These are phyloP conservation scores for Tapirus terrestris DNA, from an alignment of 2,113 vertebrate species.

Conservation along the genomic window DNA sequence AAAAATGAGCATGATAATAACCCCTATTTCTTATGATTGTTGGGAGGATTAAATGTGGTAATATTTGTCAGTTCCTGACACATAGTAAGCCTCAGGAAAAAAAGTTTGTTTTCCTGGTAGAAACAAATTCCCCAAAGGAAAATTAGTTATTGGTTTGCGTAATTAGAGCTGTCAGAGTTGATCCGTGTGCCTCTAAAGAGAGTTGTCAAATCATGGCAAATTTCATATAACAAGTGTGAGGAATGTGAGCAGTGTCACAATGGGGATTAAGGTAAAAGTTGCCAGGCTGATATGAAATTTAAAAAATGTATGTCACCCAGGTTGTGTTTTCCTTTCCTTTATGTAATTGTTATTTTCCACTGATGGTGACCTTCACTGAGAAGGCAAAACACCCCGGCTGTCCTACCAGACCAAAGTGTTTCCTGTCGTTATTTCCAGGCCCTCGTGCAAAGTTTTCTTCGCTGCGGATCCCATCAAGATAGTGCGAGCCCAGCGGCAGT, in stretches of 20 bases:
- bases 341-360: constrained; percentile 33
- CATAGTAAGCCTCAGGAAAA: neutral
- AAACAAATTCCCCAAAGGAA: constrained; percentile 3
- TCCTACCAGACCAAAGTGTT: neutral
- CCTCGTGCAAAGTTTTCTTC: constrained; percentile 98
- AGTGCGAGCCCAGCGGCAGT: constrained; percentile 92
- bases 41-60: neutral
- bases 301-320: neutral
- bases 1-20: neutral
- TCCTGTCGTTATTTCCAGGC: constrained; percentile 85
- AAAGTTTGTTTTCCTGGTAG: neutral
- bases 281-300: neutral
- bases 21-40: neutral
- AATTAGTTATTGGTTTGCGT: neutral
- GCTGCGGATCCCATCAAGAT: constrained; percentile 96
- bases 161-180: neutral
- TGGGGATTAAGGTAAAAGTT: neutral
- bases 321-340: constrained; percentile 33
- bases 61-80: neutral
- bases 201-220: neutral
- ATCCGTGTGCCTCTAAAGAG: neutral
- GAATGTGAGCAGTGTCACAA: neutral
- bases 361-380: neutral
- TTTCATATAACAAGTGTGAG: neutral
- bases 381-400: constrained; percentile 16